These are phyloP conservation scores for Timema cristinae DNA, from an alignment of 2,888 invertebrate genomes.

Conservation along the genomic window DNA sequence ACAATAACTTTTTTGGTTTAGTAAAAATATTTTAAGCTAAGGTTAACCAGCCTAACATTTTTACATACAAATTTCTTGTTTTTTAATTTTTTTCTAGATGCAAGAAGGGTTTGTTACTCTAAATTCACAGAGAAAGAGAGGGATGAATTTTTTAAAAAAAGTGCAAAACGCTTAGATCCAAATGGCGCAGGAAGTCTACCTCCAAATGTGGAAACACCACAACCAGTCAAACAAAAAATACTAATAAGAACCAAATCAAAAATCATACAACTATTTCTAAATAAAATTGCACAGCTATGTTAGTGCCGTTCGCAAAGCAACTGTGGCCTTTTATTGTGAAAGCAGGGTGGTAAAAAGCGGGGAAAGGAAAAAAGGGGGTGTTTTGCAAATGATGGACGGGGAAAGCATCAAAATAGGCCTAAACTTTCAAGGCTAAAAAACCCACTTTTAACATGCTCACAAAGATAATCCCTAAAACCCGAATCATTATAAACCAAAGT, in stretches of 20 bases:
- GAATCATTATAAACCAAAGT: background rate
- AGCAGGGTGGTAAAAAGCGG: background rate
- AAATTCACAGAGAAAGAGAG: background rate
- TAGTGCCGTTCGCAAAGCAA: background rate
- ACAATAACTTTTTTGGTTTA: too few relatives aligned
- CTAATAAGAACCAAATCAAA: background rate
- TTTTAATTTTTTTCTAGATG: too few relatives aligned
- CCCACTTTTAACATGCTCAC: background rate
- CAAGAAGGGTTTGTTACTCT: background rate
- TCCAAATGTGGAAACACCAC: background rate
- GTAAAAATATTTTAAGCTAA: too few relatives aligned
- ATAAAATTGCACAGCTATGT: background rate
- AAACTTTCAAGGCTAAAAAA: background rate
- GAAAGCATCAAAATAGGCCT: too few relatives aligned
- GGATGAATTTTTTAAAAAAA: background rate
- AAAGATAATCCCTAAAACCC: background rate
- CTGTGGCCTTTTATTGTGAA: background rate
- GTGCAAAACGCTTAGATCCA: background rate
- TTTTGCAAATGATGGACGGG: too few relatives aligned
- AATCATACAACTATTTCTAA: background rate
- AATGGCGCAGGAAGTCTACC: background rate
- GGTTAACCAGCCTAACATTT: too few relatives aligned
- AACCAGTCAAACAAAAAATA: background rate
- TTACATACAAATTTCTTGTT: too few relatives aligned
- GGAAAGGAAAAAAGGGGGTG: background rate